A percentile compares a stretch with the other conserved stretches of the same genome.
Conservation (phyloP, 2,113 vertebrate genomes). For the Blennius ocellaris region DNA sequence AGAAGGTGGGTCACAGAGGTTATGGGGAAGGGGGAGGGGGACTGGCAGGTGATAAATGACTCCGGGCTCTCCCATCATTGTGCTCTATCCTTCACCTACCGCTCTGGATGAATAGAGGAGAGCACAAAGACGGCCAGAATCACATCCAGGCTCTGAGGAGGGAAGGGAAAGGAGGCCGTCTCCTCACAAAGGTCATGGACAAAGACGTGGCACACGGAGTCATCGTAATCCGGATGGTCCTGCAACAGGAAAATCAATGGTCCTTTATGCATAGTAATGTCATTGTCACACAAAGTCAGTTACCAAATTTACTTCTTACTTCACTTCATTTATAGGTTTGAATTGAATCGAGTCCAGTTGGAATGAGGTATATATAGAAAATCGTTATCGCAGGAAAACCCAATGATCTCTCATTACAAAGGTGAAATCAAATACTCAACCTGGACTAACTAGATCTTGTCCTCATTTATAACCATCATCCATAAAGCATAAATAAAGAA, state of each 20-base stretch:
- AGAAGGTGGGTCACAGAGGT: constrained; percentile 5
- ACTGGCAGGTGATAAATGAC: constrained; percentile 72
- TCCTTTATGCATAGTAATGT: constrained; percentile 1
- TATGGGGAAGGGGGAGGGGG: constrained; percentile 45
- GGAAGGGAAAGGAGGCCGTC: constrained; percentile 87
- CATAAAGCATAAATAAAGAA: too few relatives aligned
- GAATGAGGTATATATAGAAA: too few relatives aligned
- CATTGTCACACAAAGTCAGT: neutral
- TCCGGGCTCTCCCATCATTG: constrained; percentile 67
- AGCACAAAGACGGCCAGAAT: constrained; percentile 94
- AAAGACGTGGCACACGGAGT: constrained; percentile 88
- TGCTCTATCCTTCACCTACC: constrained; percentile 86
- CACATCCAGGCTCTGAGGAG: constrained; percentile 88
- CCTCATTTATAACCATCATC: too few relatives aligned
- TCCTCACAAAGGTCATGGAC: constrained; percentile 90
- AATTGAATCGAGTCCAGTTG: too few relatives aligned
- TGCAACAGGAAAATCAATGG: constrained; percentile 63
- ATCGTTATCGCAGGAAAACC: too few relatives aligned
- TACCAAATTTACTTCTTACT: neutral
- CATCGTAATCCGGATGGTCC: constrained; percentile 87
- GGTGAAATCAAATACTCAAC: too few relatives aligned
- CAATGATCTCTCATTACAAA: too few relatives aligned
- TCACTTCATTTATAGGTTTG: neutral
- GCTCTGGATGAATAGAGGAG: constrained; percentile 91
- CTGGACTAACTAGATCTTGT: too few relatives aligned